These are phyloP conservation scores for Bombylius major DNA, from an alignment of 2,888 invertebrate genomes.

Conservation along the genomic window DNA sequence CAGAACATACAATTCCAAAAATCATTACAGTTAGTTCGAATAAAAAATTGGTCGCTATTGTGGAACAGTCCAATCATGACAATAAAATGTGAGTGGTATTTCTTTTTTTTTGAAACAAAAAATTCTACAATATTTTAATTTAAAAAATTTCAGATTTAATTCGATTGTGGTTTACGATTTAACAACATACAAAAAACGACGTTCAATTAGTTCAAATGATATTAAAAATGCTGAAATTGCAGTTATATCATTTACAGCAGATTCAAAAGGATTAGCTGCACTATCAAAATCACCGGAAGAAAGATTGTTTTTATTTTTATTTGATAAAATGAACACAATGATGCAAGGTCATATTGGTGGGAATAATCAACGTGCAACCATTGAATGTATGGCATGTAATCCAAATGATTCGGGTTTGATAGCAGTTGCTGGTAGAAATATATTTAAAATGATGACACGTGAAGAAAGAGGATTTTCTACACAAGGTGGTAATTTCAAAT, in stretches of 20 bases:
- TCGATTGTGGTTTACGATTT: background rate
- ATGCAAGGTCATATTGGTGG: conserved; percentile 26
- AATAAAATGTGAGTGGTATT: background rate
- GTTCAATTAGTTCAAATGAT: conserved; percentile 46
- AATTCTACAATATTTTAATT: background rate
- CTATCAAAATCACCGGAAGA: conserved; percentile 68
- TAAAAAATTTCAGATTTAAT: background rate
- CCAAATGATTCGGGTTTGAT: conserved; percentile 55
- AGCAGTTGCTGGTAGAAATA: conserved; percentile 43
- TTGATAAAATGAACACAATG: conserved; percentile 55
- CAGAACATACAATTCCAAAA: conserved; percentile 26
- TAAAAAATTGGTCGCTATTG: conserved; percentile 29
- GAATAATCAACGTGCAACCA: conserved; percentile 23
- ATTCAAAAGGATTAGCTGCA: conserved; percentile 66
- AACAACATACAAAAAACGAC: conserved; percentile 2
- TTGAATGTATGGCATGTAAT: conserved; percentile 38
- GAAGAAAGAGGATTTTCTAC: conserved; percentile 53
- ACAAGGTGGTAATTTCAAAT: conserved; percentile 62
- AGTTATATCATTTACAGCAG: conserved; percentile 65
- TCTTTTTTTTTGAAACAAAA: no score
- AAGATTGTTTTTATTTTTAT: conserved; percentile 55
- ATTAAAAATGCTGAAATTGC: conserved; percentile 49
- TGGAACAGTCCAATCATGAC: conserved; percentile 18
- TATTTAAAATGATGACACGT: conserved; percentile 53
- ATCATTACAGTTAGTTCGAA: conserved; percentile 29